Evolutionary conservation across 2,888 invertebrate genomes (phyloP), one percentile per base, ranked within the genome.

Genomic region (Heteromyza rotundicornis): DNA sequence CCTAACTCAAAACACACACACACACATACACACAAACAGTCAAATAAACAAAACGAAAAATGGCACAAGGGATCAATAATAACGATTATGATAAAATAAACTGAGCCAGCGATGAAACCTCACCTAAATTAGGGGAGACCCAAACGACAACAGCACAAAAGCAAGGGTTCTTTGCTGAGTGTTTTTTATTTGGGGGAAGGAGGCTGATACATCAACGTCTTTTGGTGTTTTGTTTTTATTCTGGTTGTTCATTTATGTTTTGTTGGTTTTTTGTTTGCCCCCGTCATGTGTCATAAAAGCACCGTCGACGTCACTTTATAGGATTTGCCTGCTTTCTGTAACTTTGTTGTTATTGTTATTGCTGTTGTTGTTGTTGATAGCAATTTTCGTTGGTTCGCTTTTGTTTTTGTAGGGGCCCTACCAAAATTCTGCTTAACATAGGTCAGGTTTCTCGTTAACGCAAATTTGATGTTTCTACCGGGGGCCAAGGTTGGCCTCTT

Each of bases 231-330:
- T 40, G 40, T 40, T 47, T 47, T 19, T 47, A 19, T 47, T 3
- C 63, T 56, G 60, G 57, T 67, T 64, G 56, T 60, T 62, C 63
- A 32, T 65, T 59, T 51, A 24, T 35, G 59, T 57, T 63, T 22
- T 57, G 35, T 59, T 63, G 55, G 16, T 51, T 56, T 64, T 60
- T 57, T 22, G 2, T 36, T 35, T 14, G 47, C 40, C 61, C n/a
- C 50, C 60, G 60, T 44, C 70, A 65, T 73, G 73, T 71, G 74
- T 73, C 75, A 77, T 75, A 77, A 75, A 77, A 77, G 69, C 14
- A 3, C 47, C 19, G 10, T 40, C 40, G 40, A 40, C 40, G 40
- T 40, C 40, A 40, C n/a, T 40, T 40, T 40, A 40, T 10, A 40
- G 16, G 40, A 2, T 40, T 40, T 40, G 40, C 40, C 5, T 40